These are phyloP conservation scores for Loxodonta africana DNA, from an alignment of 2,113 vertebrate genomes.

Conservation along the genomic window DNA sequence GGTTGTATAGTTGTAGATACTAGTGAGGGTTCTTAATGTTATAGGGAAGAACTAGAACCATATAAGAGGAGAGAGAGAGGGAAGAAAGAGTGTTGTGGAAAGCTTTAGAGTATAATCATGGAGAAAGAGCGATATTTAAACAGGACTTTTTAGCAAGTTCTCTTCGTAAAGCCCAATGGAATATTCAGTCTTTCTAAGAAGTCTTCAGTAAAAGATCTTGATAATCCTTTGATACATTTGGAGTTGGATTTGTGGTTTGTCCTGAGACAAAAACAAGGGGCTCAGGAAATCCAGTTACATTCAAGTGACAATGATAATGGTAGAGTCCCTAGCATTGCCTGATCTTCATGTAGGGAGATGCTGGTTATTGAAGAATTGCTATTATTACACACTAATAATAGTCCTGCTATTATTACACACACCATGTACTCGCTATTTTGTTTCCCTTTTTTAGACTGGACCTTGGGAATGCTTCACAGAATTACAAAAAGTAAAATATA, in stretches of 20 bases:
- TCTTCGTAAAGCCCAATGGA: background rate
- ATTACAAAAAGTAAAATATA: background rate
- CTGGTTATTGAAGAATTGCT: background rate
- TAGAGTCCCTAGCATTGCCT: background rate
- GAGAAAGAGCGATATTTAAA: background rate
- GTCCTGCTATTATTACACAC: background rate
- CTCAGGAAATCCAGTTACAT: background rate
- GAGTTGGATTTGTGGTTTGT: background rate
- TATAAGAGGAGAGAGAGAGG: background rate
- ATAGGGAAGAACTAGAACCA: background rate
- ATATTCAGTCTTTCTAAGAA: background rate
- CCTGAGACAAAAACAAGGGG: background rate
- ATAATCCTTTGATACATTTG: background rate
- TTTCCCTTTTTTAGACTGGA: background rate
- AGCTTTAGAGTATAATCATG: background rate
- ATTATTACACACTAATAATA: background rate
- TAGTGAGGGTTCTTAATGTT: background rate
- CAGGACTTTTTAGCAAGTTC: background rate
- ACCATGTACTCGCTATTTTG: background rate
- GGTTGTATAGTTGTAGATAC: background rate
- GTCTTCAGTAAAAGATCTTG: background rate
- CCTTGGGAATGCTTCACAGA: background rate
- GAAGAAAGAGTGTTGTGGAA: background rate
- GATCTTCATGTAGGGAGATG: background rate
- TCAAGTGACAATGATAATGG: background rate